Evolutionary conservation across 1,140 invertebrate species (phyloP).

Genomic region (Cephus cinctus): DNA sequence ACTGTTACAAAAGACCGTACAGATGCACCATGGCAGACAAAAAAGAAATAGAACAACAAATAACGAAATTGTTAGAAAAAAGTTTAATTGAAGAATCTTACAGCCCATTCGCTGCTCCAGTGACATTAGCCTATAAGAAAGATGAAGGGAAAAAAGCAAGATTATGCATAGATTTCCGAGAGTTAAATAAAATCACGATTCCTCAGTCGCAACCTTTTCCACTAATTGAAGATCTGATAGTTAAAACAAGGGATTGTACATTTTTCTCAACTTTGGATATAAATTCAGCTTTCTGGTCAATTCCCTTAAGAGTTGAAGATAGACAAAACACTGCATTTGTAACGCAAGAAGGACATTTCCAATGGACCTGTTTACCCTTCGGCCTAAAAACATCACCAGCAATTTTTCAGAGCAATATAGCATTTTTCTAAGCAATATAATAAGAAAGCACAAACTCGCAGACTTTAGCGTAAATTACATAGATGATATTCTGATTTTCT

Average conservation of each 20-base stretch:
- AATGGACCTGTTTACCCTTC: constrained; percentile 19
- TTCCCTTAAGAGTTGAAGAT: constrained; percentile 20
- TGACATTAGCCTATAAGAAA: constrained; percentile 17
- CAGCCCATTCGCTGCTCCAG: constrained; percentile 16
- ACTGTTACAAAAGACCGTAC: constrained; percentile 10
- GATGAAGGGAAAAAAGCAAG: constrained; percentile 12
- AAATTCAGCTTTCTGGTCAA: constrained; percentile 28
- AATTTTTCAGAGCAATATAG: constrained; percentile 12
- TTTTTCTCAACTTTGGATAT: constrained; percentile 23
- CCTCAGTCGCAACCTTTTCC: constrained; percentile 21
- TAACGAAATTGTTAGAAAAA: constrained; percentile 14
- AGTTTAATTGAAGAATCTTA: constrained; percentile 17
- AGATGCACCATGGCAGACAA: constrained; percentile 12
- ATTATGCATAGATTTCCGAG: constrained; percentile 21
- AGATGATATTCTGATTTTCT: constrained; percentile 25
- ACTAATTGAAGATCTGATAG: constrained; percentile 19
- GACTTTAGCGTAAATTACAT: constrained; percentile 20
- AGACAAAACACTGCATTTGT: constrained; percentile 22
- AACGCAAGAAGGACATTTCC: constrained; percentile 19
- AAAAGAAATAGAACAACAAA: constrained; percentile 15
- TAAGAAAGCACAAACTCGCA: constrained; percentile 28
- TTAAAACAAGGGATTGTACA: constrained; percentile 16
- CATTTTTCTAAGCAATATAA: constrained; percentile 28
- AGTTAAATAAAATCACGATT: constrained; percentile 15
- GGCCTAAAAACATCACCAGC: constrained; percentile 15